phyloP scores from a whole-genome alignment of 2,888 invertebrate genomes.

The Sarcophaga carnaria region DNA sequence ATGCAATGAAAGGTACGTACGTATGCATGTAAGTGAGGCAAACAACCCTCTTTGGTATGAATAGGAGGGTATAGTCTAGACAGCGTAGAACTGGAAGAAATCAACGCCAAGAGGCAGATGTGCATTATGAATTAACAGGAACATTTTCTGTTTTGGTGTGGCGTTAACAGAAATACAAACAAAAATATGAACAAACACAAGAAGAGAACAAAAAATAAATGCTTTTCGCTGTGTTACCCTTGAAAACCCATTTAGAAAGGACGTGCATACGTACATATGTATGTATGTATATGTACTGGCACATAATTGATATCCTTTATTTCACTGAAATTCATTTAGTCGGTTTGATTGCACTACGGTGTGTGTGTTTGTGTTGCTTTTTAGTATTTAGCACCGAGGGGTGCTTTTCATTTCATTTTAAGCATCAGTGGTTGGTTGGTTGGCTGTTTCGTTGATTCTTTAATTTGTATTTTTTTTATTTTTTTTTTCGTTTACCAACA shows the following conservation, averaged over 20 bases:
- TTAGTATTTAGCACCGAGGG: conserved; percentile 38
- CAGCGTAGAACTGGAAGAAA: conserved; percentile 53
- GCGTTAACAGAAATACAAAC: conserved; percentile 32
- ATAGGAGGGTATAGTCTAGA: conserved; percentile 40
- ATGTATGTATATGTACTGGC: conserved; percentile 10
- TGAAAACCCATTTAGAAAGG: conserved; percentile 24
- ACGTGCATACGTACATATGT: conserved; percentile 23
- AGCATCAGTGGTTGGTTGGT: not conserved
- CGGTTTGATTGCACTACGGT: not conserved
- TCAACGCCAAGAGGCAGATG: conserved; percentile 68
- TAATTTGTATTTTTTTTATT: not conserved
- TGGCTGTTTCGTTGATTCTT: not conserved
- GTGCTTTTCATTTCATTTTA: conserved; percentile 43
- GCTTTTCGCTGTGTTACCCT: conserved; percentile 34
- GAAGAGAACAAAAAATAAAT: not conserved
- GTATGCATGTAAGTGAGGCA: conserved; percentile 1
- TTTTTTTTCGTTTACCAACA: not conserved
- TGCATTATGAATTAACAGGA: conserved; percentile 50
- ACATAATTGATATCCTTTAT: conserved; percentile 62
- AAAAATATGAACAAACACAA: not conserved
- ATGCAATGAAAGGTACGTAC: not conserved
- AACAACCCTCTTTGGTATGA: conserved; percentile 47
- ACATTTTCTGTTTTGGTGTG: conserved; percentile 39
- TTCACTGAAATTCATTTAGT: conserved; percentile 54
- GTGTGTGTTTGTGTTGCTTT: not conserved